Percentiles rank a stretch among this genome's conserved stretches.
phyloP scores from a whole-genome alignment of 2,797 vertebrate species.

The Sciaenops ocellatus region DNA sequence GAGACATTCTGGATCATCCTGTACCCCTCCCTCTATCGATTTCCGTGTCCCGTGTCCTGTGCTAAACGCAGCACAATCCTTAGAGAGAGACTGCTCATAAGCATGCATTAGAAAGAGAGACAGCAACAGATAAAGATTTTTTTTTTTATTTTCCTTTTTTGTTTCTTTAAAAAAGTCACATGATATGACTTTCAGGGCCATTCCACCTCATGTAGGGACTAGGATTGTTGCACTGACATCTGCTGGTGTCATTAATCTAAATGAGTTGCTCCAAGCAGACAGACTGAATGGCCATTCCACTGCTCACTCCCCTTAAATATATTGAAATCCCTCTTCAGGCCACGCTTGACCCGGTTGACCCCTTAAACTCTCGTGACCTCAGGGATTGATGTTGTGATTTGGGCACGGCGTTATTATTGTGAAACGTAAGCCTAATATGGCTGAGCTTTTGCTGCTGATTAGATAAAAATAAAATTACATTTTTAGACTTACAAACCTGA shows the following conservation, averaged over 20 bases:
- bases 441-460: background rate
- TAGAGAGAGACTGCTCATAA: constrained; percentile 40
- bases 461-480: background rate
- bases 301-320: constrained; percentile 34
- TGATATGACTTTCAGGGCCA: constrained; percentile 19
- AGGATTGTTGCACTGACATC: constrained; percentile 58
- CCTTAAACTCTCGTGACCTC: constrained; percentile 40
- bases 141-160: constrained; percentile 10
- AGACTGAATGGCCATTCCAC: constrained; percentile 16
- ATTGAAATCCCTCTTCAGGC: constrained; percentile 46
- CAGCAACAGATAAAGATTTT: background rate
- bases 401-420: constrained; percentile 23
- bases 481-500: background rate
- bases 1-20: constrained; percentile 54
- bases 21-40: constrained; percentile 65
- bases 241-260: constrained; percentile 63
- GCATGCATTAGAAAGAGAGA: constrained; percentile 19
- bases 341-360: constrained; percentile 67
- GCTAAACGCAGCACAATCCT: constrained; percentile 57
- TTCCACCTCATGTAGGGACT: background rate
- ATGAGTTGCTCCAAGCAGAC: constrained; percentile 41
- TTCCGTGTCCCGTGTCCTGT: constrained; percentile 58
- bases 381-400: constrained; percentile 18
- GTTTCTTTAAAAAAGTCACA: constrained; percentile 16
- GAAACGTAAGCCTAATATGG: background rate